Base-by-base conservation (phyloP, 2,888 invertebrate species). In the Eristalis pertinax region DNA sequence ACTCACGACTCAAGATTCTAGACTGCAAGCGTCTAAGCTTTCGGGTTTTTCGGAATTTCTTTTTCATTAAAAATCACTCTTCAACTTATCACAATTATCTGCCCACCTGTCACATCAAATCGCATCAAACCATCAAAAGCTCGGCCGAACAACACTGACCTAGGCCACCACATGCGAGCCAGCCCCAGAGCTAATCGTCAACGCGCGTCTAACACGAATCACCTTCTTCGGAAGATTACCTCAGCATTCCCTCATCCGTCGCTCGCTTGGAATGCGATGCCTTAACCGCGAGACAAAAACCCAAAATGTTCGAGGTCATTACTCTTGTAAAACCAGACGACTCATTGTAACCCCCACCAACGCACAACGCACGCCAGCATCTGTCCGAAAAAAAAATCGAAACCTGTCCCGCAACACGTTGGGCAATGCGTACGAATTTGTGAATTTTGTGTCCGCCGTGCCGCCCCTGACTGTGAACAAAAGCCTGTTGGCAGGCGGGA, bases 241-340 rank as follows among this genome's bases (percentile, higher is more conserved):
- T 75, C 56, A 74, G 63, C 32, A 10, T 60, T 60, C 60, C 60
- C 43, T 4, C 43, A 19, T 43, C 19, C 26, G 2, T 15, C 15
- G n/a, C 15, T 50, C 4, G 8, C 2, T 4, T 0, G 5, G 8
- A 50, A 5, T 8, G 19, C 4, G 19, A 19, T n/a, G 19, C 38
- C 35, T 67, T 65, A 79, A 62, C 58, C 62, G 70, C 56, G 67
- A 26, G 72, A 69, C 32, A 74, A 74, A 75, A 29, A 81, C 63
- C 38, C 19, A 77, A 43, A 4, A 43, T 35, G 11, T 79, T 79
- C 78, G 72, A 83, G 86, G 86, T 86, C 83, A 70, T 86, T 86
- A 86, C 86, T 86, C 83, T 83, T 86, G 83, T 86, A 68, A 63
- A 60, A 26, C 26, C 13, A 8, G 24, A 32, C 62, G 8, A 67